A percentile compares a stretch with the other conserved stretches of the same genome.
These are phyloP conservation scores for Petrocephalus zakoni DNA, from an alignment of 2,113 vertebrate genomes.

Conservation along the genomic window DNA sequence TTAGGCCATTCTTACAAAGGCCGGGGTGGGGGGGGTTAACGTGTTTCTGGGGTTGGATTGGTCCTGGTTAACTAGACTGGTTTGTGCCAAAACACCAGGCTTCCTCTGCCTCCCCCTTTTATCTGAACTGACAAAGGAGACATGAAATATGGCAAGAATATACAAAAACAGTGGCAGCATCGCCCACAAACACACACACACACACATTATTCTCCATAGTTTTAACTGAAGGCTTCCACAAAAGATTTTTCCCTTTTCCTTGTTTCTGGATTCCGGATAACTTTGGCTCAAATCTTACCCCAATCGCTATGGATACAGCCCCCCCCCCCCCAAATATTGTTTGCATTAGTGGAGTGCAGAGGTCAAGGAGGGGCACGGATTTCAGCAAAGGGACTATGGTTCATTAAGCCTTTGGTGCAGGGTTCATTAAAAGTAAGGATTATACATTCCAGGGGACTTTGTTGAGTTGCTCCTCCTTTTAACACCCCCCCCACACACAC, in stretches of 20 bases:
- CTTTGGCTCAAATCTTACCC: slow-evolving; percentile 32
- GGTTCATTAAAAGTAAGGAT: slow-evolving; percentile 68
- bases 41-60: slow-evolving; percentile 21
- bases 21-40: neutral
- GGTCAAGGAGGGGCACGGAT: slow-evolving; percentile 52
- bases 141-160: slow-evolving; percentile 30
- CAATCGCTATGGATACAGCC: slow-evolving; percentile 51
- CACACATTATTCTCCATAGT: neutral
- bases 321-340: slow-evolving; percentile 25
- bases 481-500: slow-evolving; percentile 51
- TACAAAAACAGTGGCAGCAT: slow-evolving; percentile 17
- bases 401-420: slow-evolving; percentile 63
- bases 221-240: neutral
- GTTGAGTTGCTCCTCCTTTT: slow-evolving; percentile 54
- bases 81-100: slow-evolving; percentile 41
- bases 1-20: slow-evolving; percentile 44
- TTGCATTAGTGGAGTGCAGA: slow-evolving; percentile 43
- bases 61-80: slow-evolving; percentile 47
- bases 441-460: slow-evolving; percentile 62
- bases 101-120: slow-evolving; percentile 42
- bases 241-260: slow-evolving; percentile 31
- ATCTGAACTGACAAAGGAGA: slow-evolving; percentile 40
- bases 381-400: slow-evolving; percentile 57
- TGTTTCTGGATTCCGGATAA: slow-evolving; percentile 31
- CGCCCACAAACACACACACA: slow-evolving; percentile 29